phyloP scores from a whole-genome alignment of 2,888 invertebrate species.

The Antheraea yamamai region DNA sequence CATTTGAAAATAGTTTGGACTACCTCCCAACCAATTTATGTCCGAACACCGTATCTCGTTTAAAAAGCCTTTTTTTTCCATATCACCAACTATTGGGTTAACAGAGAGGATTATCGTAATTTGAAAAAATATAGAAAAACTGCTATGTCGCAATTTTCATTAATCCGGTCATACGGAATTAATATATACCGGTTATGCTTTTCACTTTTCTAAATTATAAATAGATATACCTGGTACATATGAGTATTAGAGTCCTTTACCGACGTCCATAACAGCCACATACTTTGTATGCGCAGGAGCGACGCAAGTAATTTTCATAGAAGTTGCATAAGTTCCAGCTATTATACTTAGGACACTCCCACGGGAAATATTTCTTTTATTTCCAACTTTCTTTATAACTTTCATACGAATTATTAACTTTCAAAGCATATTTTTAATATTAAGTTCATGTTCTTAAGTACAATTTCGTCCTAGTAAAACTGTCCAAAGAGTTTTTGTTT shows the following conservation, averaged over 20 bases:
- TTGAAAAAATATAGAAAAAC: too few relatives aligned
- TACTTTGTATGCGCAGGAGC: slow-evolving; percentile 1
- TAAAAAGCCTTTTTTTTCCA: too few relatives aligned
- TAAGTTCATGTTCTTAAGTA: too few relatives aligned
- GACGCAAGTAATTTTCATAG: background rate
- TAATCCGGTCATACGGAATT: background rate
- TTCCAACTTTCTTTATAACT: background rate
- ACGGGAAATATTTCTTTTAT: background rate
- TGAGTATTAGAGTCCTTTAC: background rate
- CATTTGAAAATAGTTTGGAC: too few relatives aligned
- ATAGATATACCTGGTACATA: background rate
- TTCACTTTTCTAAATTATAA: background rate
- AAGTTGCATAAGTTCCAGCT: slow-evolving; percentile 4
- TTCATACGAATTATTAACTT: background rate
- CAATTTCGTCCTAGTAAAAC: too few relatives aligned
- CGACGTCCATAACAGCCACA: background rate
- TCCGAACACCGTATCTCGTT: too few relatives aligned
- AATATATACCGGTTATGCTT: background rate
- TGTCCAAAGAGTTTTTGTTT: too few relatives aligned
- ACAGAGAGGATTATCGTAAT: too few relatives aligned
- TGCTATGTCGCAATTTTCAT: background rate
- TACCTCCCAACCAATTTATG: too few relatives aligned
- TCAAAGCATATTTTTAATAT: background rate
- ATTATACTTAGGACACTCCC: background rate
- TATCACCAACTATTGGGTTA: too few relatives aligned